Conservation (phyloP, 2,113 vertebrate genomes). For the Labrus mixtus region DNA sequence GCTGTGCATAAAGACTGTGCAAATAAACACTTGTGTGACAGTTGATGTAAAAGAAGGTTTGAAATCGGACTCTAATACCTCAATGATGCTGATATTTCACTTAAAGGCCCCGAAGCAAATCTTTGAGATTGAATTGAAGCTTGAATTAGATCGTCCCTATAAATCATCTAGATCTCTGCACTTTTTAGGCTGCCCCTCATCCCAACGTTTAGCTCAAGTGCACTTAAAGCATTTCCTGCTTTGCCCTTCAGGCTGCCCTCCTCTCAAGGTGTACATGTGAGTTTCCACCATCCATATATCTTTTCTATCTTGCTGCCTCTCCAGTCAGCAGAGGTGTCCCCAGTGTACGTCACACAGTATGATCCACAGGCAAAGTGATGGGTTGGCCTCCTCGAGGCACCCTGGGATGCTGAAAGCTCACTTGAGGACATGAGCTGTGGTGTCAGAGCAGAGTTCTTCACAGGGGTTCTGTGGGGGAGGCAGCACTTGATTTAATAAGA, state of each 20-base stretch:
- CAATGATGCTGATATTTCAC: not conserved
- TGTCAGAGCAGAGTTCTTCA: conserved; percentile 42
- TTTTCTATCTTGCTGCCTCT: not conserved
- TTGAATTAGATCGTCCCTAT: not conserved
- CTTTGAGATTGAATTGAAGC: not conserved
- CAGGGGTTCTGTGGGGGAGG: not conserved
- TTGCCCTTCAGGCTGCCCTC: conserved; percentile 18
- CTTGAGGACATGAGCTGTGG: conserved; percentile 29
- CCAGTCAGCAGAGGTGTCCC: conserved; percentile 28
- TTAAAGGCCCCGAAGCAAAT: not conserved
- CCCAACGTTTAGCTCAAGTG: not conserved
- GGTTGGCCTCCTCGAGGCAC: conserved; percentile 32
- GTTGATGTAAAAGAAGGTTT: too few species aligned
- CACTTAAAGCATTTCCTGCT: not conserved
- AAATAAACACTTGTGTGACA: too few species aligned
- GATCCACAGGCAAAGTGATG: conserved; percentile 28
- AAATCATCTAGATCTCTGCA: not conserved
- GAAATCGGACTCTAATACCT: not conserved
- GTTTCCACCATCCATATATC: not conserved
- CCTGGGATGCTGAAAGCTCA: conserved; percentile 26
- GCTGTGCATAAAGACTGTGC: too few species aligned
- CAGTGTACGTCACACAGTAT: conserved; percentile 38
- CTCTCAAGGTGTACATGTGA: not conserved
- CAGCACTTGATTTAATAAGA: conserved; percentile 60
- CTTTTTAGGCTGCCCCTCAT: not conserved